These are phyloP conservation scores for Cyprinodon brontotheroides DNA, from an alignment of 2,113 vertebrate species.

Conservation along the genomic window DNA sequence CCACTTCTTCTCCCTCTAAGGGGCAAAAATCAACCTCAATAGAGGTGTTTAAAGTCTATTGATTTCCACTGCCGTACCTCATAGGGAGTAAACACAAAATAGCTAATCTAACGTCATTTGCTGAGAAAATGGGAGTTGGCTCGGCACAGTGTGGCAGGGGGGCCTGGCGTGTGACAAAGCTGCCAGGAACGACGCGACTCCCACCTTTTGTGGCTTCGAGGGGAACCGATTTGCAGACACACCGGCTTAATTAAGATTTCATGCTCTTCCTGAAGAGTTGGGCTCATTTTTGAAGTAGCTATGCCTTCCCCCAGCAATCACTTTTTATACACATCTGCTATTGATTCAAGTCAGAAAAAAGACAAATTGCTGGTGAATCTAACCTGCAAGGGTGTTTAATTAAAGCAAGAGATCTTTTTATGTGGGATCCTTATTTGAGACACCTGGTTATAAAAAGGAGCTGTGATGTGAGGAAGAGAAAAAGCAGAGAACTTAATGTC, in stretches of 20 bases:
- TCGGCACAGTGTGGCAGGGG: conserved; percentile 2
- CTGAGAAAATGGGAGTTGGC: conserved; percentile 57
- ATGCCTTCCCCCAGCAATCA: conserved; percentile 52
- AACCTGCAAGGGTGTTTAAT: conserved; percentile 49
- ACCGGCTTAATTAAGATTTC: conserved; percentile 72
- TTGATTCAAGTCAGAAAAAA: conserved; percentile 58
- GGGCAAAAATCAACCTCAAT: conserved; percentile 33
- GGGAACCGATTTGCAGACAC: conserved; percentile 44
- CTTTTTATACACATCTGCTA: conserved; percentile 58
- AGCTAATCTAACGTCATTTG: conserved; percentile 56
- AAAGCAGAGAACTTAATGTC: conserved; percentile 5
- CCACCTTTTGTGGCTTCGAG: conserved; percentile 39
- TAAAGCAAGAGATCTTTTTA: conserved; percentile 25
- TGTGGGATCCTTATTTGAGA: not conserved
- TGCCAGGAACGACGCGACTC: conserved; percentile 37
- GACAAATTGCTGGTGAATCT: conserved; percentile 49
- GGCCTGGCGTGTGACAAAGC: conserved; percentile 26
- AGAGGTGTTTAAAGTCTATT: conserved; percentile 54
- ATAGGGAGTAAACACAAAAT: conserved; percentile 60
- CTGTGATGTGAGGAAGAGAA: not conserved
- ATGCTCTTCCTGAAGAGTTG: conserved; percentile 63
- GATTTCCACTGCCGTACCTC: conserved; percentile 55
- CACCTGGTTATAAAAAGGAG: conserved; percentile 33
- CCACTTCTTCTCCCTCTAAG: conserved; percentile 9
- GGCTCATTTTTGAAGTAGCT: conserved; percentile 52